Evolutionary conservation across 2,113 vertebrate genomes (phyloP), one percentile per base, ranked within the genome.

Genomic region (Cynocephalus volans): DNA sequence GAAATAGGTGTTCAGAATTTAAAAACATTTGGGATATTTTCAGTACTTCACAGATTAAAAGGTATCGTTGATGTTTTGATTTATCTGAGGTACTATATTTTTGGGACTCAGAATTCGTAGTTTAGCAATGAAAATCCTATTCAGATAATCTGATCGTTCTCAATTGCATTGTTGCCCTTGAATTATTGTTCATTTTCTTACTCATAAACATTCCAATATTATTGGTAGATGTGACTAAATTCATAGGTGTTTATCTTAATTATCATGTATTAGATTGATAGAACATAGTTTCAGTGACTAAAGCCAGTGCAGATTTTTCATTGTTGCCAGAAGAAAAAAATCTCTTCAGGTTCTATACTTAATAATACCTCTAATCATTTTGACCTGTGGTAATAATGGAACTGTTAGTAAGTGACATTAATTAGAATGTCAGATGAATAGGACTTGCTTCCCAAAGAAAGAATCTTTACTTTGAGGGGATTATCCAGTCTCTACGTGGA

Each of bases 21-120:
- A 52, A 70, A 83, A 91, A 28, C 8, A 83, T 28, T 67, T 81
- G 0, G 14, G n/a, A 28, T 96, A 60, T 96, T 97, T 96, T 92
- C 23, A 91, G 26, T 58, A 86, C 36, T 88, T 36, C 90, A 11
- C 19, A 45, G 60, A 75, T 82, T 85, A 50, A 50, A 75, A 83
- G 58, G 26, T 85, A 1, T 13, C 90, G 14, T 54, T 13, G 90
- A 60, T 6, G 36, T 97, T 97, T 88, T 69, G n/a, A 56, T 36
- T 92, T 79, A 75, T 11, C 45, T 62, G 23, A 67, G 48, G 50
- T 12, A 45, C 26, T 75, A 18, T 80, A 67, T 80, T 72, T 41
- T 45, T 33, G 81, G 65, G 73, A 95, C n/a, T 72, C 80, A 86
- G 15, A 96, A 97, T 62, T 50, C 76, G n/a, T 93, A 36, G 48